phyloP scores from a whole-genome alignment of 2,888 invertebrate species.

The Lymantria monacha region DNA sequence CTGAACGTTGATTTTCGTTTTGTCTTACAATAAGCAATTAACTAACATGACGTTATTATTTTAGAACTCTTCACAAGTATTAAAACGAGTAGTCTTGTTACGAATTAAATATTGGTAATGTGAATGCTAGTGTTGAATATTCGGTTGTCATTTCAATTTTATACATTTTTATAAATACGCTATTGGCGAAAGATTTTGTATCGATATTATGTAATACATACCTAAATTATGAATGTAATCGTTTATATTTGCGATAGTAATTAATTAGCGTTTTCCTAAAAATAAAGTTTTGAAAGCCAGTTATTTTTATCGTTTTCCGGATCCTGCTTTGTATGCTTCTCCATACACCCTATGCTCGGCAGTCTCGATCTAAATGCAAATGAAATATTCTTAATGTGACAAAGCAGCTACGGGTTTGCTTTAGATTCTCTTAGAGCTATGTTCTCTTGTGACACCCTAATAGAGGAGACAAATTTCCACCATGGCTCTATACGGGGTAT shows the following conservation, averaged over 20 bases:
- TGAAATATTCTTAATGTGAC: too few relatives aligned
- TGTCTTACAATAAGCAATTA: conserved; percentile 29
- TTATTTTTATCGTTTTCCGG: not conserved
- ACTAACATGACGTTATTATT: conserved; percentile 20
- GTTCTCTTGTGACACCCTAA: too few relatives aligned
- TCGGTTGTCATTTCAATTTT: conserved; percentile 61
- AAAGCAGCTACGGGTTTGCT: too few relatives aligned
- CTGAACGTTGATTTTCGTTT: conserved; percentile 38
- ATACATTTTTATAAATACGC: conserved; percentile 73
- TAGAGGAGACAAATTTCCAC: too few relatives aligned
- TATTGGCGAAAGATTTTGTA: conserved; percentile 70
- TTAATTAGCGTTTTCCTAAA: conserved; percentile 66
- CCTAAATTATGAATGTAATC: conserved; percentile 68
- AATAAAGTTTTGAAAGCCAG: conserved; percentile 39
- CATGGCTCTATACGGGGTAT: too few relatives aligned
- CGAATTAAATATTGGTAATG: conserved; percentile 34
- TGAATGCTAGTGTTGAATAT: conserved; percentile 45
- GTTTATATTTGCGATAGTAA: conserved; percentile 68
- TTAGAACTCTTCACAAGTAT: conserved; percentile 26
- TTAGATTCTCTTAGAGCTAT: too few relatives aligned
- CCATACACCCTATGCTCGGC: too few relatives aligned
- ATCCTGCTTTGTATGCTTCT: not conserved
- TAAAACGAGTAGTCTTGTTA: conserved; percentile 29
- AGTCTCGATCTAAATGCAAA: too few relatives aligned
- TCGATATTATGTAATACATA: conserved; percentile 58